Base-by-base conservation (phyloP, 2,888 invertebrate genomes). In the Megastigmus dorsalis region DNA sequence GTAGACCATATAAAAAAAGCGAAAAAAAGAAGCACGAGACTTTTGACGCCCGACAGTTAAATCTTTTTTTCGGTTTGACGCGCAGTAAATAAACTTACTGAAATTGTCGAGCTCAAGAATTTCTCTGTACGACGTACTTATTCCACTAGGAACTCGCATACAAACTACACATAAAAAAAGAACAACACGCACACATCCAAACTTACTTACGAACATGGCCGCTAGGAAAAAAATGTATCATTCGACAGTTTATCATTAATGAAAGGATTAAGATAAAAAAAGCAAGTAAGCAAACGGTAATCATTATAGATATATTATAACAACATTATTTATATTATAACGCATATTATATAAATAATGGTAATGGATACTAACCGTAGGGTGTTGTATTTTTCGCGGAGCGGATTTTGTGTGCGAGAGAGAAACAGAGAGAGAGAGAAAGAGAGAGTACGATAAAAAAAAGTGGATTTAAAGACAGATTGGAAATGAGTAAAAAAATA, bases 311-410 rank as follows among this genome's bases (percentile, higher is more conserved):
- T 84, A 84, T 86, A 86, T 85, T 84, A 80, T 81, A 85, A 86
- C 84, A 82, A 84, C 85, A 86, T 86, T 85, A 86, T 87, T 87
- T 87, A 84, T 86, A 86, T 86, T 85, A 84, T 86, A 84, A 86
- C 81, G 82, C 84, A 85, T 85, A 85, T 83, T 85, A 84, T 84
- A 85, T 84, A 81, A 84, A 84, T 85, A 86, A 85, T 83, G 82
- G 84, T 86, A 85, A 83, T 78, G 79, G 70, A 85, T 82, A 83
- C 82, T 84, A 83, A 85, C 83, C 81, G 78, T 84, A 84, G 83
- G 84, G 82, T 83, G 81, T 84, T 81, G 84, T 84, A 84, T 84
- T 83, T 80, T 78, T 69, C 60, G 75, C 70, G 75, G 66, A 69
- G 55, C 65, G 54, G 41, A 67, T 48, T 50, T 50, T 26, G 65